Evolutionary conservation across 2,113 vertebrate species (phyloP).

Genomic region (Stigmatopora nigra): DNA sequence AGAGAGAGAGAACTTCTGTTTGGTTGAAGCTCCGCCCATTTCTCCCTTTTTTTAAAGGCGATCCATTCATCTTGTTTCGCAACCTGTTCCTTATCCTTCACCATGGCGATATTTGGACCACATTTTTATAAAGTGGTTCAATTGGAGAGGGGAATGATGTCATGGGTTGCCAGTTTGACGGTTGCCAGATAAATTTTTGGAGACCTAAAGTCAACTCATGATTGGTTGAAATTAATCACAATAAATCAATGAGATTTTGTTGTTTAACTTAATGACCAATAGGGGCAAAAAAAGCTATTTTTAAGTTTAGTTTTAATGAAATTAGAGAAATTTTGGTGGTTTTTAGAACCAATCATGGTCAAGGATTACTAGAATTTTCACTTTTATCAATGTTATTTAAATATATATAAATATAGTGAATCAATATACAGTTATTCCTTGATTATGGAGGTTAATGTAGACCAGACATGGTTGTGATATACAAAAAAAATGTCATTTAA

Average conservation of each 20-base stretch:
- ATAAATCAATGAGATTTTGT: background rate
- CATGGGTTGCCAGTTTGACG: background rate
- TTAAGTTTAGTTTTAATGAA: too few species aligned
- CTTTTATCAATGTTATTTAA: too few species aligned
- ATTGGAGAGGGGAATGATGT: background rate
- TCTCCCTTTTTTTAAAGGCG: conserved; percentile 40
- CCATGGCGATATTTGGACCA: conserved; percentile 31
- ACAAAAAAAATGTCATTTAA: too few species aligned
- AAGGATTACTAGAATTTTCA: too few species aligned
- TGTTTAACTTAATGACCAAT: too few species aligned
- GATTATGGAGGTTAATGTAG: too few species aligned
- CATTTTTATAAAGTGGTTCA: conserved; percentile 26
- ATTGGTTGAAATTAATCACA: background rate
- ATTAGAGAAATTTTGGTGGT: too few species aligned
- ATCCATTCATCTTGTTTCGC: conserved; percentile 59
- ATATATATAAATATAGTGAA: too few species aligned
- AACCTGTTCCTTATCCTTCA: conserved; percentile 48
- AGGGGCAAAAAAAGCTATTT: too few species aligned
- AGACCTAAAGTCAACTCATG: background rate
- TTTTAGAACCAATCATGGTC: too few species aligned
- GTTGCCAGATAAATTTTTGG: background rate
- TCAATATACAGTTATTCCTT: too few species aligned
- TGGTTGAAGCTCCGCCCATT: conserved; percentile 50
- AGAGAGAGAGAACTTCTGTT: conserved; percentile 71
- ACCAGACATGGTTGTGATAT: too few species aligned